Evolutionary conservation across 2,797 vertebrate species (phyloP), one percentile per base, ranked within the genome.

Genomic region (Leuciscus waleckii): DNA sequence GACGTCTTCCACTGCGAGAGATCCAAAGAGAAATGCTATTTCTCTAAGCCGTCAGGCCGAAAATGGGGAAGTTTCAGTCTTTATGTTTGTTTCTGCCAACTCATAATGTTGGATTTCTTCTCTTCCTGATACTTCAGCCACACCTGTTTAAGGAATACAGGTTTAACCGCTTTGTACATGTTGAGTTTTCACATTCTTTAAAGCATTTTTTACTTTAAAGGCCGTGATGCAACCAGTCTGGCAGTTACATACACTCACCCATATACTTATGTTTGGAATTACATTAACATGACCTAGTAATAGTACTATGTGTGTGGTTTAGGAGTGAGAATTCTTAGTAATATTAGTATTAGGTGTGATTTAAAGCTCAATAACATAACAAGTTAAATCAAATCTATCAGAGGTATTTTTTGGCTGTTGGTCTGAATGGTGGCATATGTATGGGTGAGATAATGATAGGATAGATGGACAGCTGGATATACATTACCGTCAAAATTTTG

Each of bases 141-240:
- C 80, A 76, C 69, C 68, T 83, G 58, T 61, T 13, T n/a, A 51
- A 39, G 54, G 41, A 63, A n/a, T 41, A 75, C 69, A 79, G 69
- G 58, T 46, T 73, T 39, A 69, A 58, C 74, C 7, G 7, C 69
- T 65, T 51, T 26, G 61, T 9, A 61, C 4, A 5, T 58, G 29
- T 73, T 46, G 3, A 51, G 8, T n/a, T 11, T 16, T 69, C n/a
- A 85, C 43, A 79, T 68, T 69, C 79, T 69, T 69, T 35, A 37
- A 19, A 68, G 16, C 29, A 35, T 35, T 69, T 56, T 13, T 11
- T 23, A 17, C 17, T 14, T 54, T 54, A 26, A 43, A 46, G 51
- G 26, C 26, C 1, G 9, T 32, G 13, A 67, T 54, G 5, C 23
- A 54, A 76, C 69, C 37, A 14, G 70, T 65, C 49, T 26, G 26